Conservation (phyloP, 2,797 vertebrate genomes). For the Distichodus sexfasciatus region DNA sequence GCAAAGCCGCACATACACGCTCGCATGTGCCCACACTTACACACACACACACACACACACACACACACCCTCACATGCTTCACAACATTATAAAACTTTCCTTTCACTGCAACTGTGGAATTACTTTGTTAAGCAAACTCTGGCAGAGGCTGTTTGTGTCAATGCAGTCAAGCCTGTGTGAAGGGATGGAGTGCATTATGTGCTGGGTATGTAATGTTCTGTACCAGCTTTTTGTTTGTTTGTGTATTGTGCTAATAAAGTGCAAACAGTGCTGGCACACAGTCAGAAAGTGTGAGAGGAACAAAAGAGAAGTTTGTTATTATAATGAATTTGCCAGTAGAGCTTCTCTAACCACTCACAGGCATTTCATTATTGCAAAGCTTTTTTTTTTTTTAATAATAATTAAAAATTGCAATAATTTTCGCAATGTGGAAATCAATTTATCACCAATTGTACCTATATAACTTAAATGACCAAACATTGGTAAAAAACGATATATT, state of each 20-base stretch:
- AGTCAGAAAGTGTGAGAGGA: not conserved
- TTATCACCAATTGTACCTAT: no score
- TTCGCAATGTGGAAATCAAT: no score
- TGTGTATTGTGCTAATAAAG: not conserved
- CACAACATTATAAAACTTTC: not conserved
- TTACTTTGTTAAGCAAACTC: slow-evolving; percentile 4
- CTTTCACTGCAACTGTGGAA: not conserved
- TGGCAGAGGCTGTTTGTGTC: not conserved
- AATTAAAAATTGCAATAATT: no score
- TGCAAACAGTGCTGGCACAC: not conserved
- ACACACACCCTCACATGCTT: slow-evolving; percentile 6
- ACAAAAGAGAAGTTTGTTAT: no score
- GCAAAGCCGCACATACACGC: slow-evolving; percentile 26
- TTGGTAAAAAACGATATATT: no score
- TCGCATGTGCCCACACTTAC: not conserved
- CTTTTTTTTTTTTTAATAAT: no score
- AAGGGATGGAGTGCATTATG: not conserved
- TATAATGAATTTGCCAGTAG: no score
- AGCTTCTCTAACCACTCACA: no score
- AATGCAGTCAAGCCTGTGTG: not conserved
- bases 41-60: not conserved
- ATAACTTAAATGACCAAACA: no score
- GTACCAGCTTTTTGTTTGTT: no score
- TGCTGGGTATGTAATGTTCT: not conserved
- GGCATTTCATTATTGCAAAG: no score